Evolutionary conservation across 2,888 invertebrate species (phyloP), one percentile per base, ranked within the genome.

Genomic region (Sphecodes monilicornis): DNA sequence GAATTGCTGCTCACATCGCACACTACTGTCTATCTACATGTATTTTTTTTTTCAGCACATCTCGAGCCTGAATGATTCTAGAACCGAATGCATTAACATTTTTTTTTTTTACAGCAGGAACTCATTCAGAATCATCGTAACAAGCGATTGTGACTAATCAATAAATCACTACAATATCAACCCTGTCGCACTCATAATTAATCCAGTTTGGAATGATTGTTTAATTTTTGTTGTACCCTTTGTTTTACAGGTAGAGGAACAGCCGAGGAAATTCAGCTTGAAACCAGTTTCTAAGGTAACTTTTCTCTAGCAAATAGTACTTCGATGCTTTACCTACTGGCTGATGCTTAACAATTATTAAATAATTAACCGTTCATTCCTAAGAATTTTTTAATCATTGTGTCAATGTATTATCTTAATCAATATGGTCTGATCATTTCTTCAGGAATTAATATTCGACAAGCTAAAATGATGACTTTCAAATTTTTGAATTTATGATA

Each of bases 161-260:
- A 57, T 54, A n/a, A 50, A 11, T 76, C 29, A 18, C 50, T 29
- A 13, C n/a, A 10, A 32, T 60, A 54, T n/a, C 39, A 3, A 64
- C 11, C 41, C n/a, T 32, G 16, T 29, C 16, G 8, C 18, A 11
- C 22, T 3, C 22, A 36, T 32, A 1, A 60, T 29, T 64, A 64
- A 8, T 18, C 8, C 64, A 32, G 1, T 13, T 1, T 1, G 1
- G 16, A 18, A 26, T 13, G 2, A 36, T 6, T 76, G 0, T 43
- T 29, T 29, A 69, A 76, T 4, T 32, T 76, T 29, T 0, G 46
- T 32, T 26, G 69, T 66, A 22, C 22, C 22, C 70, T 64, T 64
- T 29, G 8, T 64, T 86, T 92, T 89, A 32, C 93, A 94, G 94
- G 91, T 92, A 66, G 94, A 93, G 54, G 93, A 93, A 57, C 92